Base-by-base conservation (phyloP, 2,113 vertebrate species). In the Megaceryle maxima region DNA sequence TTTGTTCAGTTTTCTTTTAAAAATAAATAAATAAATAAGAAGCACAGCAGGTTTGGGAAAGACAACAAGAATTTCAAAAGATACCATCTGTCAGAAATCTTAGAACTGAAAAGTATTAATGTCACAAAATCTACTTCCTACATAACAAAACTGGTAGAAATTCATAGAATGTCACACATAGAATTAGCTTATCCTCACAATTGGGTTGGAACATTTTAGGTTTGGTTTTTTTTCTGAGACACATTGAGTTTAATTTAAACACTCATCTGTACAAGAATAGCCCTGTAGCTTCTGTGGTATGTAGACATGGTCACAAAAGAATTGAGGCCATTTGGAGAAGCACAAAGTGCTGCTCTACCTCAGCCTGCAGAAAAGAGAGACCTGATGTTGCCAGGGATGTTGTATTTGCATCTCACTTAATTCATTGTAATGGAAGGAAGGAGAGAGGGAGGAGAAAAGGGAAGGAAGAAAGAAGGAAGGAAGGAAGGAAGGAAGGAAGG, bases 231-330 rank as follows among this genome's bases (percentile, higher is more conserved):
- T 87, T 92, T 17, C 55, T 80, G 55, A 93, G 44, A 77, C 15
- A 22, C 5, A 56, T 74, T 13, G 67, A 90, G 50, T 73, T 96
- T 81, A 89, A 92, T 94, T 92, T 86, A 94, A 94, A 83, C 20
- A 70, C 43, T 77, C 3, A 28, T 16, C 6, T 39, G 41, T 39
- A 88, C 76, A 74, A 94, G 72, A 96, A 94, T 96, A 88, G 72
- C 60, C 13, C 77, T 77, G 63, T 84, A 94, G 73, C 70, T 93
- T 95, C 68, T 73, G 63, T 77, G 75, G 90, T 79, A 87, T 96
- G 84, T 74, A 90, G 82, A 86, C 41, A 74, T 43, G 75, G 90
- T 90, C 78, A 88, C 39, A 60, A 75, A 95, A 86, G 37, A 70
- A 90, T 70, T 69, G 75, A 50, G 41, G 25, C 25, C 39, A 15